Evolutionary conservation across 2,113 vertebrate genomes (phyloP).

Genomic region (Triplophysa tibetana): DNA sequence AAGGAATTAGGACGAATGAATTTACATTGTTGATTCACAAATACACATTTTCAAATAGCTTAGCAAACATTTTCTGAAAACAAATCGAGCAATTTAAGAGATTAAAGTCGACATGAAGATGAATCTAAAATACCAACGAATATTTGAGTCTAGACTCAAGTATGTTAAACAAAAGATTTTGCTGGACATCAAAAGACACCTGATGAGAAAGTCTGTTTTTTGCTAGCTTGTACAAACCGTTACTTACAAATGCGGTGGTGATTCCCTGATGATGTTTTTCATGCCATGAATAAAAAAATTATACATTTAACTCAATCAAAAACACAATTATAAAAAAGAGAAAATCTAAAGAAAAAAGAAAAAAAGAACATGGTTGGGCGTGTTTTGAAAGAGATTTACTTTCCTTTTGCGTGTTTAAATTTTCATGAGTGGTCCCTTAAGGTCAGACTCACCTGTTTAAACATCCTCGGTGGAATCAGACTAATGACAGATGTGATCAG

Average conservation of each 20-base stretch:
- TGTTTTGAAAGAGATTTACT: not conserved
- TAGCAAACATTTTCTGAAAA: constrained; percentile 16
- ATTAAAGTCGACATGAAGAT: constrained; percentile 37
- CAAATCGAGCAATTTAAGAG: constrained; percentile 7
- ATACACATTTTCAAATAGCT: not conserved
- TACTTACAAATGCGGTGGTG: not conserved
- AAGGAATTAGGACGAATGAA: not conserved
- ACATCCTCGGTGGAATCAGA: not conserved
- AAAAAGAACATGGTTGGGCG: not conserved
- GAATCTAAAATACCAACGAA: constrained; percentile 10
- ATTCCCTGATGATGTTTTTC: not conserved
- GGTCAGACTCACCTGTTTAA: constrained; percentile 39
- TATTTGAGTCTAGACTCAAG: not conserved
- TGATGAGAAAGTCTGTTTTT: not conserved
- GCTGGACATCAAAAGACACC: constrained; percentile 8
- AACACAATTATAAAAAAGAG: not conserved
- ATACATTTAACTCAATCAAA: not conserved
- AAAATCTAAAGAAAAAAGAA: no score
- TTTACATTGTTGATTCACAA: not conserved
- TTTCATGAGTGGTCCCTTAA: constrained; percentile 15
- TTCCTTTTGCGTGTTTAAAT: constrained; percentile 25
- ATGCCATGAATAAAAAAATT: not conserved
- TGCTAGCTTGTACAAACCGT: not conserved
- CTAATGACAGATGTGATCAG: constrained; percentile 12
- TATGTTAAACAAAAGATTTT: not conserved